Evolutionary conservation across 1,140 invertebrate species (phyloP).

Genomic region (Eciton burchellii): DNA sequence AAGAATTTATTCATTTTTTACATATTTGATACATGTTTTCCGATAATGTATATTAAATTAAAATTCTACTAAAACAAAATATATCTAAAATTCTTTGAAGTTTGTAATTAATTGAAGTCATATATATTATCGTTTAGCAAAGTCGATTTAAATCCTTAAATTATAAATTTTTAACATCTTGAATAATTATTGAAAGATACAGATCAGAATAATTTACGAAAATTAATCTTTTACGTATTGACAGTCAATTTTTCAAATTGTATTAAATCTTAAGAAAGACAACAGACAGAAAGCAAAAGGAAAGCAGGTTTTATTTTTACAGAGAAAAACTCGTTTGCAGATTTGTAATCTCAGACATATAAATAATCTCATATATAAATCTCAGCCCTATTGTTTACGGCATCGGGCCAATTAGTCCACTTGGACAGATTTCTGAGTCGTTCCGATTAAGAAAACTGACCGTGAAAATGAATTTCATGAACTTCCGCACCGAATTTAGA

Average conservation of each 20-base stretch:
- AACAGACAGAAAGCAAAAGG: neutral
- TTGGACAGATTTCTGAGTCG: neutral
- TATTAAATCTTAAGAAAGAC: too few relatives aligned
- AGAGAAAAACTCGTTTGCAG: neutral
- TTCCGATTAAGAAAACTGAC: neutral
- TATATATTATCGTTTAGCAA: neutral
- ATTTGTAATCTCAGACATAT: neutral
- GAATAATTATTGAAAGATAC: neutral
- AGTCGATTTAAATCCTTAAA: neutral
- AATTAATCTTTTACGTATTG: neutral
- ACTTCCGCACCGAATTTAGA: neutral
- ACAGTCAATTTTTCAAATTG: neutral
- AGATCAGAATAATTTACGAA: too few relatives aligned
- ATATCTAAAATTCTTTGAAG: neutral
- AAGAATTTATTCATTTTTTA: neutral
- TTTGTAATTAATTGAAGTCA: neutral
- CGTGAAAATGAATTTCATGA: neutral
- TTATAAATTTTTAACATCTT: conserved; percentile 12
- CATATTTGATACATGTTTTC: neutral
- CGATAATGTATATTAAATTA: neutral
- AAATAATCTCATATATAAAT: neutral
- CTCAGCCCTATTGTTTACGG: neutral
- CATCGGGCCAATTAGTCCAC: neutral
- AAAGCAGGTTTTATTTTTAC: neutral
- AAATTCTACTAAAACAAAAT: neutral